Base-by-base conservation (phyloP, 2,113 vertebrate genomes). In the Brachyhypopomus occidentalis region DNA sequence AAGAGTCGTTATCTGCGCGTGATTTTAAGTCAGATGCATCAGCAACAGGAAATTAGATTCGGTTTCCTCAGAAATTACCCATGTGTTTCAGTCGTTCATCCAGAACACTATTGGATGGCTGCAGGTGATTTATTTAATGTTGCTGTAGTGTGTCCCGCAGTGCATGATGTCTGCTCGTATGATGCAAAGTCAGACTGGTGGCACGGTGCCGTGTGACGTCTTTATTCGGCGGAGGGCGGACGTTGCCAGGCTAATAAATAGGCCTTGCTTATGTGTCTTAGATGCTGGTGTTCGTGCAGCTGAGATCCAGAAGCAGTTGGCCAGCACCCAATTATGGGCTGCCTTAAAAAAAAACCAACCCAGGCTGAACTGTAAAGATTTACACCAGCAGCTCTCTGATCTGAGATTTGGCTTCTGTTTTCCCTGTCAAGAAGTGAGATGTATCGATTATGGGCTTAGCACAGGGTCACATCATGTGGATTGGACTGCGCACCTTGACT, bases 401-500 rank as follows among this genome's bases (percentile, higher is more conserved):
- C 91, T 90, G 87, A 90, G 89, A 93, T 92, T 90, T 90, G 89
- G 87, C 89, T 90, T 89, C 88, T 90, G 91, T 93, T 90, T 90
- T 86, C 86, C 81, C 91, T 91, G 92, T 91, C 91, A 90, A 90
- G 87, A 87, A 85, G 87, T 87, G 89, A 92, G 92, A 93, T 92
- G 90, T 91, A 94, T 94, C 88, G 93, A 94, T 94, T 92, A 94
- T 92, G 91, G 92, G 90, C 91, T 94, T 94, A 92, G 89, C 91
- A 89, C 88, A 17, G 78, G 90, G 88, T 89, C 90, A 86, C 88
- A 89, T 91, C 89, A 88, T 85, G 88, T 87, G 87, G 87, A 90
- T 88, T 87, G 81, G 87, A 83, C 88, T 75, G 34, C 75, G 12
- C 66, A 72, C 72, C 77, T 77, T 76, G 12, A 36, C 73, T 56